Percentiles rank a stretch among this genome's conserved stretches.
These are phyloP conservation scores for Tenthredo scrophulariae DNA, from an alignment of 2,888 invertebrate genomes.

Conservation along the genomic window DNA sequence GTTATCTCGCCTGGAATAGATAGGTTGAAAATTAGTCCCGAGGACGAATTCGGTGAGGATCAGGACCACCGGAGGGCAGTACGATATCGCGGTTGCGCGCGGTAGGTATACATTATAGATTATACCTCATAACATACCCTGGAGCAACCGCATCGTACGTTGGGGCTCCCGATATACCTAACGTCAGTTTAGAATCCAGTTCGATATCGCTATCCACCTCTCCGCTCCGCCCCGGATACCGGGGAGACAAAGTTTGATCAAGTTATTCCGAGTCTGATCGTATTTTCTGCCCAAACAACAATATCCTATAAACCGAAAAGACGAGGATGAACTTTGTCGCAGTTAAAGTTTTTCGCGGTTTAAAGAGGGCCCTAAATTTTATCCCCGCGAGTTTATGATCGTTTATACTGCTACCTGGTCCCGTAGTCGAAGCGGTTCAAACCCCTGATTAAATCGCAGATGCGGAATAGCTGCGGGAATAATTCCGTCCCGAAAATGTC, in stretches of 20 bases:
- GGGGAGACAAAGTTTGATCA: constrained; percentile 6
- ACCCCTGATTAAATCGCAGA: background rate
- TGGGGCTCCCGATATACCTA: constrained; percentile 18
- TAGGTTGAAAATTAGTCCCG: constrained; percentile 34
- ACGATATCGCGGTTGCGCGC: constrained; percentile 34
- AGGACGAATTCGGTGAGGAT: constrained; percentile 4
- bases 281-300: background rate
- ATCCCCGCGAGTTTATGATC: constrained; percentile 39
- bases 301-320: background rate
- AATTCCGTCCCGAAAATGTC: background rate
- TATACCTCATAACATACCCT: constrained; percentile 30
- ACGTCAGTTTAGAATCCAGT: constrained; percentile 3
- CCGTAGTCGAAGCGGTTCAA: background rate
- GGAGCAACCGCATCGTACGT: background rate
- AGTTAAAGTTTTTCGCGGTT: background rate
- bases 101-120: constrained; percentile 40
- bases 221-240: background rate
- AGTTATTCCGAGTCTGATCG: background rate
- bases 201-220: background rate
- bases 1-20: constrained; percentile 39
- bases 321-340: background rate
- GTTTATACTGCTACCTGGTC: constrained; percentile 33
- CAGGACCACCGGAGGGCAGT: constrained; percentile 52
- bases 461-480: background rate
- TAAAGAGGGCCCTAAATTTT: constrained; percentile 29